Conservation (phyloP, 2,888 invertebrate genomes). For the Nemoura dubitans region DNA sequence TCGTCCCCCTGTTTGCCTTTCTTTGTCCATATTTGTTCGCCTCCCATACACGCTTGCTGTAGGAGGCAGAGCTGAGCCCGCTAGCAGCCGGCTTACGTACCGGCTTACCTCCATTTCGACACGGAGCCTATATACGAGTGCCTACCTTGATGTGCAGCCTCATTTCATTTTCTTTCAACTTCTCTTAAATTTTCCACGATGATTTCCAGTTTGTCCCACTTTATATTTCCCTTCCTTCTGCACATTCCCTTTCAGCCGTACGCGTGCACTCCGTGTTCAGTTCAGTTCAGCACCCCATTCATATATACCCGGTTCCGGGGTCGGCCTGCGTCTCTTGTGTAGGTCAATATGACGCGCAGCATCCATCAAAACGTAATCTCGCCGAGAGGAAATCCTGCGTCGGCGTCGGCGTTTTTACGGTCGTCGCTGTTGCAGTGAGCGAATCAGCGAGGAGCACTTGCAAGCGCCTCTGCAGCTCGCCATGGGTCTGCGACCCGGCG, state of each 20-base stretch:
- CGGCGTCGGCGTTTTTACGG: not conserved
- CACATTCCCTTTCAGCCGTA: slow-evolving; percentile 29
- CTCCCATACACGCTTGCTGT: slow-evolving; percentile 3
- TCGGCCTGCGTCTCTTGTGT: not conserved
- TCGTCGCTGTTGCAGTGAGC: not conserved
- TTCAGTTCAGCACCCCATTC: not conserved
- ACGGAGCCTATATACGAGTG: not conserved
- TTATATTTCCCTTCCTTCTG: slow-evolving; percentile 29
- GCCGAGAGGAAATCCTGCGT: not conserved
- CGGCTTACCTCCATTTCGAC: slow-evolving; percentile 28
- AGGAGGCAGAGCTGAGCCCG: not conserved
- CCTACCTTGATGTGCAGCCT: slow-evolving; percentile 22
- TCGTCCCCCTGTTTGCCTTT: slow-evolving; percentile 36
- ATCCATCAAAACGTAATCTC: not conserved
- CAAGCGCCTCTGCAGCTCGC: not conserved
- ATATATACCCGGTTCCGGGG: not conserved
- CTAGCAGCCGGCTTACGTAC: not conserved
- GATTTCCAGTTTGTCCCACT: slow-evolving; percentile 29
- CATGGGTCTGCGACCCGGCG: not conserved
- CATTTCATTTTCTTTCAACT: slow-evolving; percentile 42
- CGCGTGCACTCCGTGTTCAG: not conserved
- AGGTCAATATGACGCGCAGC: not conserved
- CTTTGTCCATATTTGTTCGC: slow-evolving; percentile 42
- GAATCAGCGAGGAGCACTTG: not conserved
- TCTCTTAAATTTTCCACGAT: slow-evolving; percentile 42